These are phyloP conservation scores for Leptoclinus maculatus DNA, from an alignment of 2,797 vertebrate species.

Conservation along the genomic window DNA sequence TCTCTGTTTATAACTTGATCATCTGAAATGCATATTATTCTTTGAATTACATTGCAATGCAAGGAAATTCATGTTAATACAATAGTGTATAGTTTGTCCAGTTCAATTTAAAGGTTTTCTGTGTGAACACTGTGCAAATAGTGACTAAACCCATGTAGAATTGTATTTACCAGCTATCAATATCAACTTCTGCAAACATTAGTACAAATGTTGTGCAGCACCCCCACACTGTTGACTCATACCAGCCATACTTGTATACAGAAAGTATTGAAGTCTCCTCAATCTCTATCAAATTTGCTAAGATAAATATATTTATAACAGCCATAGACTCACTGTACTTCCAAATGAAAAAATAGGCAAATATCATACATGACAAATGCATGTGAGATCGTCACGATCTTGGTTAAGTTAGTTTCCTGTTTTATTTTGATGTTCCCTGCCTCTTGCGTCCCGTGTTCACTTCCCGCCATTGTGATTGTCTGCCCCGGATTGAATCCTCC, in stretches of 20 bases:
- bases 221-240: neutral
- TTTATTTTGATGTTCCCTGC: no score
- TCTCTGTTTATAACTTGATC: conserved; percentile 16
- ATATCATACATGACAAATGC: no score
- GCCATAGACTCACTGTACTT: no score
- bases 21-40: conserved; percentile 3
- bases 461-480: no score
- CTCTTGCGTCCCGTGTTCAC: no score
- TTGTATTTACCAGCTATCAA: neutral
- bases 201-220: neutral
- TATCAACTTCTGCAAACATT: neutral
- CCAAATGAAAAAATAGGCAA: no score
- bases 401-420: no score
- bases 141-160: neutral
- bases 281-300: neutral
- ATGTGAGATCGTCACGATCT: no score
- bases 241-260: neutral
- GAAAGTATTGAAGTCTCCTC: neutral
- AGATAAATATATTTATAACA: neutral
- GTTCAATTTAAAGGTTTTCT: neutral
- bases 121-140: neutral
- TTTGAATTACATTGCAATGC: conserved; percentile 10
- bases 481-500: no score
- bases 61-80: neutral
- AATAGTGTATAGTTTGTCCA: neutral